Base-by-base conservation (phyloP, 2,888 invertebrate species). In the Hoplodrina ambigua region DNA sequence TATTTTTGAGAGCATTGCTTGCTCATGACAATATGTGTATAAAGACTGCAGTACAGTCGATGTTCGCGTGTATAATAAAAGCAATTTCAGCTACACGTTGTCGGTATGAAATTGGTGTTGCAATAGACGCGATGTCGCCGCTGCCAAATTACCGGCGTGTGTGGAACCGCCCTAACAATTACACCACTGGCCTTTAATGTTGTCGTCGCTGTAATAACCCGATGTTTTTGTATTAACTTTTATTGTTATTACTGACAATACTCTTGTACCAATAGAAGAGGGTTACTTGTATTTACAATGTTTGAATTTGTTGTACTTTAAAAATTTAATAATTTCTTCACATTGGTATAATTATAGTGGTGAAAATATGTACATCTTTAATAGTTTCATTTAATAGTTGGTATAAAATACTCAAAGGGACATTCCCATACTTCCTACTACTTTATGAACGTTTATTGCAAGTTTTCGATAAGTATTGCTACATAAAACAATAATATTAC, bases 111-210 rank as follows among this genome's bases (percentile, higher is more conserved):
- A 90, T 90, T 89, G 89, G 86, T 88, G 87, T 88, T 86, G 87
- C 87, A 86, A 89, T 88, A 87, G 86, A 89, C 74, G 82, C 87
- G 78, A 84, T 84, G 90, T 87, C 85, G 82, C 72, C 83, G 85
- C 62, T 90, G 91, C 92, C 92, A 92, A 91, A 92, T 90, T 88
- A 88, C 87, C 81, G 80, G 80, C 74, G 81, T 80, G 80, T 83
- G 79, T 82, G 78, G 69, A 80, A 81, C 81, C 81, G 75, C 84
- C 87, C 85, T 85, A 80, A 89, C 88, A 89, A 88, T 89, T 89
- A 89, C 75, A 86, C 76, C 80, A 74, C 69, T 80, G 80, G 79
- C 80, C 82, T 86, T 88, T 87, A 87, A 86, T 81, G 83, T 80
- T 78, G 1, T 82, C 72, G 81, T 81, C 77, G 79, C 80, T 74